Evolutionary conservation across 1,140 invertebrate species (phyloP), one percentile per base, ranked within the genome.

Genomic region (Drosophila tani): DNA sequence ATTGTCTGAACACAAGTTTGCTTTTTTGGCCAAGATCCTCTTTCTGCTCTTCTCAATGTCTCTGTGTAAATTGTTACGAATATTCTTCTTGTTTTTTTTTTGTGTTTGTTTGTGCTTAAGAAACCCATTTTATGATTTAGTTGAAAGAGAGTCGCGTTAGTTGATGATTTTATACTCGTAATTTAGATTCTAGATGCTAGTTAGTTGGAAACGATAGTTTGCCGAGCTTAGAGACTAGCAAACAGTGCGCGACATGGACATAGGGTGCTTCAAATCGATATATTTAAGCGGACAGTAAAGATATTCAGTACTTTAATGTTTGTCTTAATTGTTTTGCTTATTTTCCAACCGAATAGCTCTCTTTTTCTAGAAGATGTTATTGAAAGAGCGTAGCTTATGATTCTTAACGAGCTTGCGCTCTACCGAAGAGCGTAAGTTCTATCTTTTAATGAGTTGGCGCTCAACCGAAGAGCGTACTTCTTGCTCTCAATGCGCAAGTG

Each of bases 51-150:
- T 63, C 9, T 43, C 19, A 9, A n/a, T 56, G 38, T 64, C 21
- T 45, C 29, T 12, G 50, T 41, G 17, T 35, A 17, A 32, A 55
- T 55, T 47, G 11, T 29, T 46, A 8, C 38, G 40, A 55, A 27
- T 38, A 40, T n/a, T 62, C 27, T 35, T 9, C 32, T 40, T 38
- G 7, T 21, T 57, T 46, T 49, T 17, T 50, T 15, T 46, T 24
- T 40, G 55, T 59, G 12, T 46, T 63, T 58, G 45, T 56, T 17
- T 56, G 67, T 85, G 74, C 68, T 49, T 74, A 66, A 63, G 83
- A 87, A 86, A 86, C 83, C 84, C 83, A 81, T 80, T 83, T 77
- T 69, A 59, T 59, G 40, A 43, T 81, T 47, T 74, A 58, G 32
- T 59, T 50, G 50, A 68, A 76, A 40, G 49, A 45, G 56, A 62